These are phyloP conservation scores for Tauraco erythrolophus DNA, from an alignment of 2,113 vertebrate species.

Conservation along the genomic window DNA sequence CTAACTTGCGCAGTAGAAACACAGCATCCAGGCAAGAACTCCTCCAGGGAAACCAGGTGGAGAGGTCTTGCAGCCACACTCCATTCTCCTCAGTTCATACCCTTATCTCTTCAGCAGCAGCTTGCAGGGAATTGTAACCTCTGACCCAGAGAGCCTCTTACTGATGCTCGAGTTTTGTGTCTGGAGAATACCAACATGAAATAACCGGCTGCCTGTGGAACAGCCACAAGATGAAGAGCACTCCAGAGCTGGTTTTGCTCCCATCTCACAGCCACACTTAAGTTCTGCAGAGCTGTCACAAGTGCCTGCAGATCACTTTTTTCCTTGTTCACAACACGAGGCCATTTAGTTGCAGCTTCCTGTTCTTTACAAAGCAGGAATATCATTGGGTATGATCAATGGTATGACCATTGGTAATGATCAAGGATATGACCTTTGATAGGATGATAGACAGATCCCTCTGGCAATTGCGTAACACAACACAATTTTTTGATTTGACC, in stretches of 20 bases:
- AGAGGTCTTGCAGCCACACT: not conserved
- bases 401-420: no score
- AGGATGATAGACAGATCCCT: not conserved
- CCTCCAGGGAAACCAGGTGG: not conserved
- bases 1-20: no score
- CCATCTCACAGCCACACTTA: not conserved
- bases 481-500: not conserved
- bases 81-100: not conserved
- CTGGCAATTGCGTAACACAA: not conserved
- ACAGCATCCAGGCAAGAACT: not conserved
- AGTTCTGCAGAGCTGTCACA: not conserved
- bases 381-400: no score
- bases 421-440: no score
- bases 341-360: not conserved
- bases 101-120: conserved; percentile 2
- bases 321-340: not conserved
- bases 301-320: not conserved
- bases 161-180: fast-evolving
- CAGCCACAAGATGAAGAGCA: not conserved
- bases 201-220: not conserved
- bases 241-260: not conserved
- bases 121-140: not conserved
- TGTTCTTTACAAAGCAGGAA: not conserved
- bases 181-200: not conserved
- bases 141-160: not conserved